A percentile compares a stretch with the other conserved stretches of the same genome.
These are phyloP conservation scores for Sialis lutaria DNA, from an alignment of 2,888 invertebrate species.

Conservation along the genomic window DNA sequence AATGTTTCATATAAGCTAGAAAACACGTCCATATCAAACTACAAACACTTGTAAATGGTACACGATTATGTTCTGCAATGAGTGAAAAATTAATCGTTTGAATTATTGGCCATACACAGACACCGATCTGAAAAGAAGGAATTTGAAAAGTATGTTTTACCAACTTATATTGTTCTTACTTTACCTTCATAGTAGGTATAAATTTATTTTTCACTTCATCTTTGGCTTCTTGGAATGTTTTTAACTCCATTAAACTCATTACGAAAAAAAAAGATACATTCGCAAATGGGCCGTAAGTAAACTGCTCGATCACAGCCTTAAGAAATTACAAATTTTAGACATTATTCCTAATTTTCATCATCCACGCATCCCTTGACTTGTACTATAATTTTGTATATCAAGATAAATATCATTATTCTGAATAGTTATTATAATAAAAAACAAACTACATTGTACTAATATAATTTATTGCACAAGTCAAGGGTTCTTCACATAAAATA, in stretches of 20 bases:
- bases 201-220: slow-evolving; percentile 36
- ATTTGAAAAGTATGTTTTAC: no score
- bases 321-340: slow-evolving; percentile 6
- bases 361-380: no score
- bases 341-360: no score
- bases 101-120: slow-evolving; percentile 43
- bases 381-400: no score
- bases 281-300: slow-evolving; percentile 41
- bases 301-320: slow-evolving; percentile 34
- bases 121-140: slow-evolving; percentile 29
- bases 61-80: slow-evolving; percentile 40
- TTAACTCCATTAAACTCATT: slow-evolving; percentile 39
- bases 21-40: slow-evolving; percentile 50
- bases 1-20: slow-evolving; percentile 24
- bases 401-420: no score
- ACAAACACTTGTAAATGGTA: slow-evolving; percentile 41
- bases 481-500: slow-evolving; percentile 14
- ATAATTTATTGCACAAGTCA: no score
- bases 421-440: no score
- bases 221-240: slow-evolving; percentile 26
- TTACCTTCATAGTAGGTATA: slow-evolving; percentile 36
- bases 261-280: slow-evolving; percentile 37
- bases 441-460: no score
- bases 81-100: slow-evolving; percentile 46
- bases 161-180: neutral